Conservation (phyloP, 2,797 vertebrate species). For the Erithacus rubecula region DNA sequence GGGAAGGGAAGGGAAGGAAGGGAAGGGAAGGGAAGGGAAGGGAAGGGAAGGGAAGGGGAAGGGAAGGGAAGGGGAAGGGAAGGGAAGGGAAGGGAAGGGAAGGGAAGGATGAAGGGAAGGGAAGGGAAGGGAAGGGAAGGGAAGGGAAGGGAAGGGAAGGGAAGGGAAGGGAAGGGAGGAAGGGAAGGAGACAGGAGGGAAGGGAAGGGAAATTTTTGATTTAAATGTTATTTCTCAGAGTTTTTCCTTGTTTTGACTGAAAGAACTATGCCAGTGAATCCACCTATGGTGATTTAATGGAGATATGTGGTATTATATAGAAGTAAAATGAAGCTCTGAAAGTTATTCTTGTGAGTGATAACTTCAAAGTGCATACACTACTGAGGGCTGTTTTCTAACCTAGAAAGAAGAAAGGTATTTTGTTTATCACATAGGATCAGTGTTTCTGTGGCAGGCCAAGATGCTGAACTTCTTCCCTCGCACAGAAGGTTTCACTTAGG, state of each 20-base stretch:
- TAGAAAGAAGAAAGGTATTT: neutral
- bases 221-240: neutral
- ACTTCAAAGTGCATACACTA: neutral
- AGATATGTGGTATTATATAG: neutral
- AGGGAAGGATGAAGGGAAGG: no score
- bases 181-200: no score
- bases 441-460: neutral
- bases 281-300: neutral
- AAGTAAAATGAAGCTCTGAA: neutral
- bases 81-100: no score
- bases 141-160: no score
- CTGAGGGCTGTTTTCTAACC: neutral
- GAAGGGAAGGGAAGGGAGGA: no score
- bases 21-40: no score
- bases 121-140: no score
- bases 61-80: no score
- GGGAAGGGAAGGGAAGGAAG: no score
- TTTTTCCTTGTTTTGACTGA: neutral
- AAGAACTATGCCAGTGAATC: neutral
- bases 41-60: no score
- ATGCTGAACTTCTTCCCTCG: neutral
- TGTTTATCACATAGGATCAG: neutral
- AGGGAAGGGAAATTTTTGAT: neutral
- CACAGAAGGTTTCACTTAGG: neutral
- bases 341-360: neutral